Conservation (phyloP, 2,888 invertebrate genomes). For the Tribolium freemani region DNA sequence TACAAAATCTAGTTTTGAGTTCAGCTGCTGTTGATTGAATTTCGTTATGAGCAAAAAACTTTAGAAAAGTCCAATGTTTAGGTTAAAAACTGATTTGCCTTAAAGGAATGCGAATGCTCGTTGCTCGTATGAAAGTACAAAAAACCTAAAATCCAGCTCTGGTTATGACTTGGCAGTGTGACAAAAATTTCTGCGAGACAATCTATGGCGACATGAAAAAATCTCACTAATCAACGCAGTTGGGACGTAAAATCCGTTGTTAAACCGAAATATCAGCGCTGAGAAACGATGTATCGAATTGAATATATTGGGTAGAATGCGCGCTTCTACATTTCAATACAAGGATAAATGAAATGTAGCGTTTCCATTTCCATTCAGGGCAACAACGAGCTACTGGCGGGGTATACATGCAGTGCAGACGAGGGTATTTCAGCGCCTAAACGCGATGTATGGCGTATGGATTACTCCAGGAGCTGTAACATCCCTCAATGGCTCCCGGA, state of each 20-base stretch:
- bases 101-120: too few species aligned
- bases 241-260: background rate
- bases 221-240: slow-evolving; percentile 24
- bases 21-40: too few species aligned
- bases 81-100: too few species aligned
- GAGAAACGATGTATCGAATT: slow-evolving; percentile 42
- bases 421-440: slow-evolving; percentile 10
- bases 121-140: too few species aligned
- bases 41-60: too few species aligned
- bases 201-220: slow-evolving; percentile 5
- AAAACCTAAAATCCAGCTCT: too few species aligned
- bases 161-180: too few species aligned
- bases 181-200: too few species aligned
- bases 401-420: slow-evolving; percentile 13
- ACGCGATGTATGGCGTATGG: slow-evolving; percentile 7
- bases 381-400: slow-evolving; percentile 33
- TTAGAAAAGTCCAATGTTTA: background rate
- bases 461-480: slow-evolving; percentile 3
- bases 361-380: slow-evolving; percentile 47
- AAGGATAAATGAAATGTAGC: slow-evolving; percentile 52
- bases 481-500: background rate
- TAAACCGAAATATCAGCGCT: slow-evolving; percentile 37
- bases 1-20: background rate
- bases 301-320: slow-evolving; percentile 43
- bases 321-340: slow-evolving; percentile 45